Base-by-base conservation (phyloP, 2,113 vertebrate species). In the Marmota flaviventris region DNA sequence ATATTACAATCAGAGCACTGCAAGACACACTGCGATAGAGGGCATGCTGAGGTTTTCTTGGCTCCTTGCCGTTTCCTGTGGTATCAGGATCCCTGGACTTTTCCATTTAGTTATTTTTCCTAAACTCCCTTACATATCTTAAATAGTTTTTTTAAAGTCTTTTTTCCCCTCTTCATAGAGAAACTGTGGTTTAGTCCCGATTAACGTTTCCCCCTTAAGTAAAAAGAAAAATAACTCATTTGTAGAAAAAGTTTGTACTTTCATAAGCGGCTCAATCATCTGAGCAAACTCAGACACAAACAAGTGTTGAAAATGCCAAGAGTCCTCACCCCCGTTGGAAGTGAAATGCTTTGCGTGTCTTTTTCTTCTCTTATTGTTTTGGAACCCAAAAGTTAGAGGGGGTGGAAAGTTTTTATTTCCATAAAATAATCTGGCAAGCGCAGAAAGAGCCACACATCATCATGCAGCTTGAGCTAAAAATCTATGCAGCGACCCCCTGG, bases 11-110 rank as follows among this genome's bases (percentile, higher is more conserved):
- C 94, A 51, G 91, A 96, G 94, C 94, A 65, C 32, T 4, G 72
- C 61, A 32, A 85, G 95, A 93, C 73, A 96, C 96, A 81, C 13
- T 97, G 16, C 67, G 39, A 93, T 45, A 42, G 85, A 91, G 84
- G 78, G 96, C 98, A 97, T 20, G 91, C 95, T 63, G 89, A 98
- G 94, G 93, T 97, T 97, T 85, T 97, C 97, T 97, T 98, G 98
- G 98, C 98, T 97, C 83, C 63, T 63, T 29, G 58, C 94, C 88
- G 95, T 91, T 96, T 97, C 96, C 98, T 98, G 97, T 58, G 96
- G 92, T 97, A 98, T 97, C 96, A 92, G 97, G 98, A 98, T 97
- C 97, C 91, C 56, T n/a, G 24, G 85, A 79, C 96, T 98, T 98
- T 96, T 98, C 98, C 96, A 97, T 93, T 97, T 92, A 96, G 94